Conservation (phyloP, 2,113 vertebrate genomes). For the rat (Rattus norvegicus) region DNA sequence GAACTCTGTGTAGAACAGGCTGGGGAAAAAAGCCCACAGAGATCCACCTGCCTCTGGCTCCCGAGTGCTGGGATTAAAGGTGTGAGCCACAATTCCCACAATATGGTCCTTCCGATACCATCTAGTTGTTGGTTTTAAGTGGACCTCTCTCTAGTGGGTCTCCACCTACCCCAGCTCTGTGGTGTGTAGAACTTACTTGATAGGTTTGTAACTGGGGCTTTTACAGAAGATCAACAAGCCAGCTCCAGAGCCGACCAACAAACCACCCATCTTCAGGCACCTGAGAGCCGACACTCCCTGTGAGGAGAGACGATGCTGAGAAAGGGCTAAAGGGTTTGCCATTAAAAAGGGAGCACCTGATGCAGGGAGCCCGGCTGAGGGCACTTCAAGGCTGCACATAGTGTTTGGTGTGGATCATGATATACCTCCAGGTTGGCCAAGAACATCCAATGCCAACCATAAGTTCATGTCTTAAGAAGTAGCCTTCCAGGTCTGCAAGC, state of each 20-base stretch:
- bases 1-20: background rate
- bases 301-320: slow-evolving; percentile 61
- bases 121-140: background rate
- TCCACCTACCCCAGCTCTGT: background rate
- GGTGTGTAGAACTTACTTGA: slow-evolving; percentile 87
- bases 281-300: slow-evolving; percentile 91
- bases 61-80: background rate
- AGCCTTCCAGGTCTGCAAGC: background rate
- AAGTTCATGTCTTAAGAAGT: background rate
- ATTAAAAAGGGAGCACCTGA: background rate
- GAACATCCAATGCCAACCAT: background rate
- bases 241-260: slow-evolving; percentile 92
- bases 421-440: background rate
- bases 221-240: slow-evolving; percentile 91
- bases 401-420: background rate
- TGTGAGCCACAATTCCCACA: background rate
- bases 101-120: background rate
- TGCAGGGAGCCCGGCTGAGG: rapidly evolving
- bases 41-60: background rate
- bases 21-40: background rate
- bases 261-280: slow-evolving; percentile 87
- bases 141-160: background rate
- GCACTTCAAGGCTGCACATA: rapidly evolving
- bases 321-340: background rate
- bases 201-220: slow-evolving; percentile 88